Conservation (phyloP, 2,888 invertebrate species). For the Thelaira solivaga region DNA sequence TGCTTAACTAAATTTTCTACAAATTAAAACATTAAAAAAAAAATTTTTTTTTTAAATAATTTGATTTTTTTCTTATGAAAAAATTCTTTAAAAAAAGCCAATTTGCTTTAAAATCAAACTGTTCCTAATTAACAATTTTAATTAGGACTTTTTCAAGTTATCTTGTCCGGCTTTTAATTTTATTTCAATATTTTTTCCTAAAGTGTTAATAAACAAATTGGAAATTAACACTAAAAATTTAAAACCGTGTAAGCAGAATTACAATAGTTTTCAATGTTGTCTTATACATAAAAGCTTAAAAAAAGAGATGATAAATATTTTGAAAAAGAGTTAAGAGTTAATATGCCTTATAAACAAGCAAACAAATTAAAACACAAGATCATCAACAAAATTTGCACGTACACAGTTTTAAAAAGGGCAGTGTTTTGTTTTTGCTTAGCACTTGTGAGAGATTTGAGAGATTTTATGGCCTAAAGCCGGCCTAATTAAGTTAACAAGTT, state of each 20-base stretch:
- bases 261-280: too few relatives aligned
- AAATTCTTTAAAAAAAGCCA: too few relatives aligned
- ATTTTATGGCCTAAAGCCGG: slow-evolving; percentile 18
- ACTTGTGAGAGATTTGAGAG: too few relatives aligned
- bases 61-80: too few relatives aligned
- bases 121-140: too few relatives aligned
- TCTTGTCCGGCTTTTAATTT: slow-evolving; percentile 23
- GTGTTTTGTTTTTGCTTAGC: slow-evolving; percentile 38
- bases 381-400: slow-evolving; percentile 34
- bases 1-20: too few relatives aligned
- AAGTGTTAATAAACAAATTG: slow-evolving; percentile 56
- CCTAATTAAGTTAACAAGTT: slow-evolving; percentile 51
- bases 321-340: neutral
- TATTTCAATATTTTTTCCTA: slow-evolving; percentile 13
- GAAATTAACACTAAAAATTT: neutral
- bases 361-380: neutral
- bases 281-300: neutral
- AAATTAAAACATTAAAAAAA: too few relatives aligned
- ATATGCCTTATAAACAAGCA: neutral
- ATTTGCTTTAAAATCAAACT: too few relatives aligned
- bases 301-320: neutral
- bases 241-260: neutral
- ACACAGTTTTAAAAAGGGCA: slow-evolving; percentile 21
- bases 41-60: too few relatives aligned
- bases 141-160: too few relatives aligned